These are phyloP conservation scores for Mareca penelope DNA, from an alignment of 2,797 vertebrate species.

Conservation along the genomic window DNA sequence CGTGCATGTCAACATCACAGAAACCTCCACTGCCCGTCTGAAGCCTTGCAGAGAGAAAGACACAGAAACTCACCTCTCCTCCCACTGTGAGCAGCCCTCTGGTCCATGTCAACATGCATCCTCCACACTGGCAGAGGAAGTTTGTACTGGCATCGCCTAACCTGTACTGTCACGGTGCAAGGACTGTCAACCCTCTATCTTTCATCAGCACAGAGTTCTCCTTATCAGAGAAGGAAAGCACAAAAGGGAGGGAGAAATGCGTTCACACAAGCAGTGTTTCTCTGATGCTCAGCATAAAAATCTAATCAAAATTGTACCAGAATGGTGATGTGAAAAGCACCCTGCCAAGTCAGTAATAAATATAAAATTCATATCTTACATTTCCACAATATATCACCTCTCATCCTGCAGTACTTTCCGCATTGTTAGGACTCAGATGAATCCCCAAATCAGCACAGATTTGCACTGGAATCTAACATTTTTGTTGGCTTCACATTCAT, in stretches of 20 bases:
- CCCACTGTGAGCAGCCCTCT: neutral
- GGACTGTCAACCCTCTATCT: conserved; percentile 37
- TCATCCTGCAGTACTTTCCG: conserved; percentile 31
- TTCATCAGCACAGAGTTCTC: conserved; percentile 39
- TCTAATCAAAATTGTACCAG: conserved; percentile 71
- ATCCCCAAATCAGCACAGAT: conserved; percentile 66
- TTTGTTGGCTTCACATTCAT: conserved; percentile 57
- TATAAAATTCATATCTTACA: conserved; percentile 63
- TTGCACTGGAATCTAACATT: conserved; percentile 60
- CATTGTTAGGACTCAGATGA: conserved; percentile 59
- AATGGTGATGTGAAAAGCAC: conserved; percentile 67
- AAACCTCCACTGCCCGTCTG: neutral
- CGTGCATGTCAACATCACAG: rapidly evolving
- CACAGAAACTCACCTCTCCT: neutral
- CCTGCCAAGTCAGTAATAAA: conserved; percentile 72
- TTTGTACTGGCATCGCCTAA: conserved; percentile 37
- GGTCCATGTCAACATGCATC: neutral
- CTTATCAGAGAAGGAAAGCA: conserved; percentile 37
- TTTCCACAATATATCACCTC: conserved; percentile 62
- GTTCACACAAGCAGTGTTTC: conserved; percentile 48
- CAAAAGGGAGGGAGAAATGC: conserved; percentile 50
- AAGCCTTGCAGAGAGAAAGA: neutral
- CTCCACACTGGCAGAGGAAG: neutral
- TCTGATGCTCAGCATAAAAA: conserved; percentile 67
- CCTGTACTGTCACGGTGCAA: neutral